Base-by-base conservation (phyloP, 2,113 vertebrate genomes). In the Nestor notabilis region DNA sequence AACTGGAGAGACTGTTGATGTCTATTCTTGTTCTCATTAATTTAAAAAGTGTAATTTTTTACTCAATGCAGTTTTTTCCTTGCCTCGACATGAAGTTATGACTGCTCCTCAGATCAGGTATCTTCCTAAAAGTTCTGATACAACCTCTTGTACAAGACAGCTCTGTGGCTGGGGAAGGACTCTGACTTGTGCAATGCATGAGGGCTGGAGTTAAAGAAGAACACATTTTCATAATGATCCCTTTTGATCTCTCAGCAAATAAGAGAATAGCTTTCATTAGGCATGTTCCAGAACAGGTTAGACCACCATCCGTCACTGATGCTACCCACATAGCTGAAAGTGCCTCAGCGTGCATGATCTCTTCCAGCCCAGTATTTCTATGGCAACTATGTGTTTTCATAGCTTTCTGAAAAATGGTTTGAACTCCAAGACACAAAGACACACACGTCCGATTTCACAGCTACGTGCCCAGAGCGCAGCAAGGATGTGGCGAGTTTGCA, bases 181-280 rank as follows among this genome's bases (percentile, higher is more conserved):
- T 83, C 64, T 58, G 60, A 64, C 12, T 82, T 91, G 52, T 87
- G 80, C 81, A 94, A 25, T 28, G 43, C 39, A 8, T 29, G 61
- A 94, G 60, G 55, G 44, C 77, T 92, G 52, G 55, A 74, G 77
- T 91, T 96, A 87, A 95, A 25, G 71, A 69, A 64, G 80, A 94
- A 64, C 37, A 84, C 72, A 60, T 89, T 91, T 87, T 68, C 61
- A 35, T 74, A 82, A 84, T 47, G 39, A 70, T 71, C 27, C 72
- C 55, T 64, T 96, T 89, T 94, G 86, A 95, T 95, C 68, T 94
- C 71, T 79, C 68, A 64, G 60, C 50, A 95, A 64, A 75, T 95
- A 46, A 91, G 60, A 81, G 69, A 92, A 95, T 68, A 61, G 69
- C 72, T 92, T 92, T 97, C 55, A 78, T 90, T 91, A 92, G 50